Base-by-base conservation (phyloP, 2,888 invertebrate genomes). In the Odiellus spinosus region DNA sequence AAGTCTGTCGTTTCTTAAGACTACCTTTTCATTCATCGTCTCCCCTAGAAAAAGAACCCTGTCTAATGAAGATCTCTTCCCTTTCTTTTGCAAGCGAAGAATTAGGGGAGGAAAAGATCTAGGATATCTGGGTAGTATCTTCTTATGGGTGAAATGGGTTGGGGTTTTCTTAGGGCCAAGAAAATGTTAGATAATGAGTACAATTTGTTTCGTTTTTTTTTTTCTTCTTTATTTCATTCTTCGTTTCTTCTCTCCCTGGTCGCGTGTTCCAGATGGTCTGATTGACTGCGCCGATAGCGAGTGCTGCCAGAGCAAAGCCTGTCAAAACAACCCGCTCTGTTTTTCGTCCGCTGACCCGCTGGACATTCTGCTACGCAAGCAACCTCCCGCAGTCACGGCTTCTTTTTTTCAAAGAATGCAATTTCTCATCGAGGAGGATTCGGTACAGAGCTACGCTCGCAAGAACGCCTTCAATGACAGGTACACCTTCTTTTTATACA, bases 261-360 rank as follows among this genome's bases (percentile, higher is more conserved):
- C 18, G 12, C 18, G 26, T 26, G 26, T 17, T 38, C 18, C 73
- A 96, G 98, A 98, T 75, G 95, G 95, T 57, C 82, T 96, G 77
- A 77, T 80, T 59, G 98, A 98, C 75, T 98, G 98, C 71, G 86
- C 90, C 55, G 98, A 98, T 71, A 90, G 91, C 65, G 96, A 96
- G 70, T 98, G 98, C 71, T 98, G 98, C 68, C 80, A 80, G 56
- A 81, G 82, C 62, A 76, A 80, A 17, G 77, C 79, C 56, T 95
- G 95, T 69, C 72, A 78, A 42, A 84, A 86, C 62, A 84, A 86
- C 70, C 80, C 87, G 61, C 86, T 91, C 81, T 98, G 96, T 71
- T 76, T 88, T 62, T 83, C 88, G 19, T 90, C 91, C 60, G 88
- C 90, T 63, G 90, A 95, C 66, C 98, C 98, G 0, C 85, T 88